Evolutionary conservation across 2,797 vertebrate genomes (phyloP).

Genomic region (Fistularia tabacaria): DNA sequence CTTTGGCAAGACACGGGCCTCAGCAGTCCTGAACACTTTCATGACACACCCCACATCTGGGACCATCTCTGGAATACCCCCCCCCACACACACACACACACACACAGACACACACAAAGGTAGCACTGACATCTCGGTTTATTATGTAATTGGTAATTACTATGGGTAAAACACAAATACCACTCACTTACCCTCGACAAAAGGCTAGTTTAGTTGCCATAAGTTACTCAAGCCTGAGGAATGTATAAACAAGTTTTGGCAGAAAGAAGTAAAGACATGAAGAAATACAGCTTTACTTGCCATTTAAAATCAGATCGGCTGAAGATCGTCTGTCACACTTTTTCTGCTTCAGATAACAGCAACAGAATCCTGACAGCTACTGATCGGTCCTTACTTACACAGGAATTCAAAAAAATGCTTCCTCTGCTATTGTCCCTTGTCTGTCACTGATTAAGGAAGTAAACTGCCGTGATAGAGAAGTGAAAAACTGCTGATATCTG

Average conservation of each 20-base stretch:
- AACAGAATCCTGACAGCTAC: conserved; percentile 12
- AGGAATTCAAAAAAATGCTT: conserved; percentile 21
- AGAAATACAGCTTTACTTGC: conserved; percentile 61
- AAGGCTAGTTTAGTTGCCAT: conserved; percentile 36
- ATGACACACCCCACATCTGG: conserved; percentile 34
- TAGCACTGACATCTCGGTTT: conserved; percentile 25
- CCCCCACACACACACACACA: conserved; percentile 21
- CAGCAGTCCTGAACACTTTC: conserved; percentile 32
- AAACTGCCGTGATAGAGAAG: conserved; percentile 54
- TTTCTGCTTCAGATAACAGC: background rate
- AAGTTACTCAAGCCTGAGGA: conserved; percentile 26
- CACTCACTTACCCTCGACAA: conserved; percentile 48
- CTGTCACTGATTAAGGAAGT: conserved; percentile 52
- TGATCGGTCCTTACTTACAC: background rate
- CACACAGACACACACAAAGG: conserved; percentile 32
- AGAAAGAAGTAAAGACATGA: conserved; percentile 45
- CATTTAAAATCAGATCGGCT: conserved; percentile 23
- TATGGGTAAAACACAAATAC: conserved; percentile 26
- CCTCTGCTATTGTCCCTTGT: conserved; percentile 10
- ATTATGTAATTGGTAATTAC: conserved; percentile 40
- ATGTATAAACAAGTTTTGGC: conserved; percentile 51
- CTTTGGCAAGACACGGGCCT: too few species aligned
- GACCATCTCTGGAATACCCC: conserved; percentile 38
- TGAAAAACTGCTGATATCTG: conserved; percentile 68
- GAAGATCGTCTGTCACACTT: conserved; percentile 9